Evolutionary conservation across 2,888 invertebrate genomes (phyloP), one percentile per base, ranked within the genome.

Genomic region (Stramonita haemastoma): DNA sequence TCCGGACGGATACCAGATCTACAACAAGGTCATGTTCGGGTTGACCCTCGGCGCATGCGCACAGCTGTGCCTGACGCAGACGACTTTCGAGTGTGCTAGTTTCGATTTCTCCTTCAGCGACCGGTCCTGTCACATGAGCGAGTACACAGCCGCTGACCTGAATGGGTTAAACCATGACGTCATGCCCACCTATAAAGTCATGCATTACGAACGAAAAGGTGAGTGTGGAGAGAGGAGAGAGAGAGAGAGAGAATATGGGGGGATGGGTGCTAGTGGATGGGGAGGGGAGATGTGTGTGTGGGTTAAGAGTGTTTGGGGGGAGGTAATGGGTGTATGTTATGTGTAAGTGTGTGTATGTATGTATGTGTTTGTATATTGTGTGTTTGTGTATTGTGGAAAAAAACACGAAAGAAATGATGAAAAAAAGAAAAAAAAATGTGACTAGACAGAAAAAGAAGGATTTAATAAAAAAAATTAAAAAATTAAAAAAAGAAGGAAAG

Each of bases 151-250:
- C 0, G 94, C 95, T 11, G 94, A 95, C 87, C 94, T 95, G 8
- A 93, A 94, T 89, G 95, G 95, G 1, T 91, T 95, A 73, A 92
- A 93, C 56, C 93, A 93, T 11, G 92, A 92, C 19, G 90, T 90
- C 77, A 92, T 93, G 77, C 92, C 92, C n/a, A 91, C 92, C 57
- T 91, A 93, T 87, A 90, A 93, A 29, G 92, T 94, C 70, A 94
- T 95, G 94, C 95, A 95, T 91, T 95, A 93, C 89, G 95, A 95
- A 89, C 91, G 93, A n/a, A 95, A 94, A 93, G 95, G 95, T 95
- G 36, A 22, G 81, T 83, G 6, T 4, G 13, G 60, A 60, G 60
- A 60, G 60, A 60, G 60, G 60, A 60, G 60, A 60, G 60, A 60
- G 60, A 60, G 19, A 60, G 60, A 60, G 60, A 60, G 19, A 60